phyloP scores from a whole-genome alignment of 2,113 vertebrate species.

The Hemicordylus capensis region DNA sequence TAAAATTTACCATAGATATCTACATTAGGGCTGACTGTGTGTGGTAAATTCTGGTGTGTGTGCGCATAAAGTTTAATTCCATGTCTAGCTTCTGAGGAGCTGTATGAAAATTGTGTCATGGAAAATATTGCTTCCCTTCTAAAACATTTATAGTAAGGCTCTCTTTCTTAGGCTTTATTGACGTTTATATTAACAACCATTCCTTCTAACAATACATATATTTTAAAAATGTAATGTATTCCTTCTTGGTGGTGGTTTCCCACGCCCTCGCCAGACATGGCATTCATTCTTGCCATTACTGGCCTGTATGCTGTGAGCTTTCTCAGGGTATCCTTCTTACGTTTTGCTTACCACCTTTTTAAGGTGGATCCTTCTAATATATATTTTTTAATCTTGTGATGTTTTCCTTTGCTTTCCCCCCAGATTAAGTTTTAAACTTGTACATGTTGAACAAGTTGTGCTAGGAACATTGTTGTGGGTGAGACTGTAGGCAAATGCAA shows the following conservation, averaged over 20 bases:
- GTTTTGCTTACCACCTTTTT: slow-evolving; percentile 59
- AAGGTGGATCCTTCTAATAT: neutral
- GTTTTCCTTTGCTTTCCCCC: slow-evolving; percentile 8
- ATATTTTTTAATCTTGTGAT: slow-evolving; percentile 18
- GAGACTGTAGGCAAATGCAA: neutral
- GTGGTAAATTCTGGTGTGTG: neutral
- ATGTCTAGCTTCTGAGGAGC: slow-evolving; percentile 39
- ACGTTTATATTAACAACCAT: slow-evolving; percentile 2
- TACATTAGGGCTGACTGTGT: slow-evolving; percentile 33
- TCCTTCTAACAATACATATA: neutral
- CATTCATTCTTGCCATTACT: slow-evolving; percentile 5
- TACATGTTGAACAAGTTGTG: neutral
- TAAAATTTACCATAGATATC: slow-evolving; percentile 17
- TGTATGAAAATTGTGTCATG: neutral
- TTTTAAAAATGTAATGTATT: neutral
- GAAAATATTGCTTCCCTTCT: slow-evolving; percentile 35
- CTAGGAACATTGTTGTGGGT: neutral
- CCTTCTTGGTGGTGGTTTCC: neutral
- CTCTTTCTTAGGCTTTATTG: slow-evolving; percentile 5
- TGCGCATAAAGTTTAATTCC: slow-evolving; percentile 1
- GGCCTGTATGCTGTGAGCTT: slow-evolving; percentile 51
- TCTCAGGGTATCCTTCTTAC: slow-evolving; percentile 60
- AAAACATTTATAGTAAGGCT: slow-evolving; percentile 1
- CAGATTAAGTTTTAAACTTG: slow-evolving; percentile 13
- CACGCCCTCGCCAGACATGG: slow-evolving; percentile 2